Conservation (phyloP, 2,888 invertebrate genomes). For the Dryomyza anilis region DNA sequence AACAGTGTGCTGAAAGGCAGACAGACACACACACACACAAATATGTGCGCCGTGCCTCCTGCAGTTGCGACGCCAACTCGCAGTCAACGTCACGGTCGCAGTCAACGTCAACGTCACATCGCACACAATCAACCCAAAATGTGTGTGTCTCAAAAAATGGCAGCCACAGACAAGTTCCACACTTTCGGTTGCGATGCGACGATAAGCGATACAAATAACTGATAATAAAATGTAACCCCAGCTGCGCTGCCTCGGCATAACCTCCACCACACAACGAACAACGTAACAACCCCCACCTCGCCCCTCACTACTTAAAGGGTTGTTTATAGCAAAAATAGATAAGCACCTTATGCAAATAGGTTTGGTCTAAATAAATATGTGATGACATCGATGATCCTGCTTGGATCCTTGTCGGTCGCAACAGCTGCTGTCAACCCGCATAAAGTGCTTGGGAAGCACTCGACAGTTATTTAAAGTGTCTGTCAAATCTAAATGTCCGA, state of each 20-base stretch:
- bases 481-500: no score
- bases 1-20: no score
- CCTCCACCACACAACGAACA: background rate
- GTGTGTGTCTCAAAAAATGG: background rate
- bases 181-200: slow-evolving; percentile 31
- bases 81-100: background rate
- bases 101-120: background rate
- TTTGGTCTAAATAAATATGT: no score
- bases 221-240: slow-evolving; percentile 30
- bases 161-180: slow-evolving; percentile 27
- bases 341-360: no score
- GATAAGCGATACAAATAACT: slow-evolving; percentile 34
- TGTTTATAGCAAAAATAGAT: background rate
- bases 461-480: no score
- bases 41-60: background rate
- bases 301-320: slow-evolving; percentile 21
- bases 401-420: no score
- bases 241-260: background rate
- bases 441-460: no score
- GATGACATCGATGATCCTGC: no score
- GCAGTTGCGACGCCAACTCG: slow-evolving; percentile 1
- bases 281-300: background rate
- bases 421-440: no score
- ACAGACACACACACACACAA: slow-evolving; percentile 2
- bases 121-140: background rate